Evolutionary conservation across 2,888 invertebrate species (phyloP).

Genomic region (Synanthedon formicaeformis): DNA sequence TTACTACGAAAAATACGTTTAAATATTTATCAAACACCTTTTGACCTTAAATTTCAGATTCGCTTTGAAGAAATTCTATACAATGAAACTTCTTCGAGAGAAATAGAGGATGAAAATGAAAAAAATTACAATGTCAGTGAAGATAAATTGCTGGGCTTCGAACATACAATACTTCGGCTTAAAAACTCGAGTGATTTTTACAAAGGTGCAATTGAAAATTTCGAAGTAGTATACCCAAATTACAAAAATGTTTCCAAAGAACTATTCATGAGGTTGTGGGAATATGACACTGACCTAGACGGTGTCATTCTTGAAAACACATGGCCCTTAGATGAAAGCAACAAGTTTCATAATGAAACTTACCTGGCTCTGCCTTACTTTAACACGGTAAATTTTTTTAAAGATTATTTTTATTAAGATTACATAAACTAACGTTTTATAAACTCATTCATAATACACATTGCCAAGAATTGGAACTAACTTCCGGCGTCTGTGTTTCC

Average conservation of each 20-base stretch:
- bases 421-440: no score
- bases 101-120: constrained; percentile 8
- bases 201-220: constrained; percentile 21
- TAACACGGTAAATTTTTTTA: constrained; percentile 65
- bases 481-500: no score
- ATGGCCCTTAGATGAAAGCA: constrained; percentile 62
- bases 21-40: background rate
- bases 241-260: constrained; percentile 24
- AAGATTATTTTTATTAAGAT: no score
- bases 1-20: no score
- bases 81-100: constrained; percentile 5
- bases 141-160: constrained; percentile 17
- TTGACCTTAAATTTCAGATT: constrained; percentile 22
- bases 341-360: constrained; percentile 37
- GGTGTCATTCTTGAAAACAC: constrained; percentile 65
- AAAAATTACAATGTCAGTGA: constrained; percentile 6
- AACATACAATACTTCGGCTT: constrained; percentile 22
- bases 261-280: constrained; percentile 35
- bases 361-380: constrained; percentile 56
- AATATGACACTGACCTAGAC: constrained; percentile 26
- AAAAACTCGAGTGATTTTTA: constrained; percentile 22
- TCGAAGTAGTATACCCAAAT: constrained; percentile 37
- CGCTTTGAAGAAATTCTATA: constrained; percentile 10
- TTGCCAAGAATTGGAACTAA: no score
- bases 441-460: no score